Evolutionary conservation across 2,113 vertebrate species (phyloP), one percentile per base, ranked within the genome.

Genomic region (Fregata magnificens): DNA sequence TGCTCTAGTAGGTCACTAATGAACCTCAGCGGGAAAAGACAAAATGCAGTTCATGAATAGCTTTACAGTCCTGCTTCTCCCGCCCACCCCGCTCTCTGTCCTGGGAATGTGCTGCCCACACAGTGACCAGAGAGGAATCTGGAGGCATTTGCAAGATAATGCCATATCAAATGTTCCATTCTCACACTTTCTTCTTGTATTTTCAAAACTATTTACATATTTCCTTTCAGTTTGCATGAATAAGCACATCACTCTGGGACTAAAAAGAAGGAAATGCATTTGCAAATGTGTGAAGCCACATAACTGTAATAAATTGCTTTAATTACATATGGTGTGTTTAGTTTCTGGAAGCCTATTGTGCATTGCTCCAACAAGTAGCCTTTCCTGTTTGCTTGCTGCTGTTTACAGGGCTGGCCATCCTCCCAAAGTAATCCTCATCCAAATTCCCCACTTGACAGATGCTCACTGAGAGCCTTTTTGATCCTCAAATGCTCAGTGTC

Each of bases 71-170:
- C 42, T 19, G 31, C 69, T 91, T 66, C 42, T 91, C 63, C 74
- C 20, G 0, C 88, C 92, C 52, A 56, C 61, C 58, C 78, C 2
- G 3, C 55, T 28, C 65, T 63, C 66, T 72, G 70, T 56, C 92
- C 95, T 96, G 96, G 93, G 96, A 96, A 91, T 86, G 87, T 42
- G n/a, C 93, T 97, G 91, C 95, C 96, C 87, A 95, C 95, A 89
- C 89, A 93, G 93, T 95, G 93, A 93, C 94, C 93, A 96, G 91
- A 78, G 93, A 91, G 71, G 97, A 96, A 95, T 97, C 80, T 70
- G 77, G 62, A 79, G 53, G 22, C 84, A 89, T 96, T 96, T 96
- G 87, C 85, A 90, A 91, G 89, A 95, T 84, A 91, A 95, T 91
- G 67, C 45, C 24, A 7, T 85, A 69, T 95, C 70, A 82, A 69